phyloP scores from a whole-genome alignment of 2,888 invertebrate genomes.

The Druceiella hillmani region DNA sequence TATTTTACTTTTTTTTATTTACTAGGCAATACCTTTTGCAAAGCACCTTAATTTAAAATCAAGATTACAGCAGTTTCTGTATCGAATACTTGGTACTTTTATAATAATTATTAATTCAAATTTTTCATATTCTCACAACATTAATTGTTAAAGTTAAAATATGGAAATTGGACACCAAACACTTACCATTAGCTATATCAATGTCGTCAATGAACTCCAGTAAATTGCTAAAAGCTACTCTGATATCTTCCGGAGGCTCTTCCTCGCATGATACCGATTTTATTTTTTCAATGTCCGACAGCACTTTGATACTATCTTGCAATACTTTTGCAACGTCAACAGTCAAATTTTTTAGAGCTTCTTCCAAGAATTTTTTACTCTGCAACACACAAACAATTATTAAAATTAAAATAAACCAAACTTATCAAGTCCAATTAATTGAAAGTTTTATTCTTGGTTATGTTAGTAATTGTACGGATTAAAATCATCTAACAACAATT shows the following conservation, averaged over 20 bases:
- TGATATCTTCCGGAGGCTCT: constrained; percentile 52
- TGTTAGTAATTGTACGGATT: too few relatives aligned
- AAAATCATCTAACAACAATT: too few relatives aligned
- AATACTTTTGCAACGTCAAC: constrained; percentile 65
- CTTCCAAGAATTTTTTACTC: constrained; percentile 65
- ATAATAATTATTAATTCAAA: too few relatives aligned
- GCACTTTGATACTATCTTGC: constrained; percentile 52
- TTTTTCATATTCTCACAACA: too few relatives aligned
- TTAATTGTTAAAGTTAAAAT: too few relatives aligned
- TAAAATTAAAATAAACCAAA: constrained; percentile 5
- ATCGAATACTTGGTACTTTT: too few relatives aligned
- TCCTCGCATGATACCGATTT: constrained; percentile 35
- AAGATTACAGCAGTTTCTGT: too few relatives aligned
- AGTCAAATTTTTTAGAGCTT: constrained; percentile 64
- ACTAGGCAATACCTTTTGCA: too few relatives aligned
- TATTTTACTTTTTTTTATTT: too few relatives aligned
- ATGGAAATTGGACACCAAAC: too few relatives aligned
- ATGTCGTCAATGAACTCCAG: constrained; percentile 66
- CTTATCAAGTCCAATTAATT: constrained; percentile 2
- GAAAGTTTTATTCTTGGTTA: background rate
- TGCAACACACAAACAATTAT: too few relatives aligned
- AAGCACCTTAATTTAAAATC: too few relatives aligned
- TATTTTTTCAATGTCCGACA: constrained; percentile 49
- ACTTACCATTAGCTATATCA: constrained; percentile 71
- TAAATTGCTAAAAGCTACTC: constrained; percentile 61